These are phyloP conservation scores for Fabriciana adippe DNA, from an alignment of 2,888 invertebrate genomes.

Conservation along the genomic window DNA sequence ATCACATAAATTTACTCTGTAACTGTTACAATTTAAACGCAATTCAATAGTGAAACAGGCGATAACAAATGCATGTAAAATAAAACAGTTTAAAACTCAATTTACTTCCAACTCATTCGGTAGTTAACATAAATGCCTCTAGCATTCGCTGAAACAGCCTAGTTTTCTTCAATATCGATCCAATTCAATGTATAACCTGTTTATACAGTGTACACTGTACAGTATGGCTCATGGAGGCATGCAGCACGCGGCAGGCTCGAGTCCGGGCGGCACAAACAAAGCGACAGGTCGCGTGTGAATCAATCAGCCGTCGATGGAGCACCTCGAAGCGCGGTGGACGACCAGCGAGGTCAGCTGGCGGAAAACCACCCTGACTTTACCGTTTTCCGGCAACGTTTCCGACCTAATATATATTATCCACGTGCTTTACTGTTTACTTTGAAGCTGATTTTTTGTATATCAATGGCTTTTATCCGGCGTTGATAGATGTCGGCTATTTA, in stretches of 20 bases:
- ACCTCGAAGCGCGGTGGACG: slow-evolving; percentile 5
- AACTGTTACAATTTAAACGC: no score
- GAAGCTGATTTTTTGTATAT: slow-evolving; percentile 3
- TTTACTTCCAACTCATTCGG: no score
- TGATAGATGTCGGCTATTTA: not conserved
- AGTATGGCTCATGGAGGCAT: not conserved
- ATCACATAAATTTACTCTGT: no score
- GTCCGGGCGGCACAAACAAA: slow-evolving; percentile 6
- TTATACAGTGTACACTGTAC: not conserved
- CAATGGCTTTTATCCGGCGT: not conserved
- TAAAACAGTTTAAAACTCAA: no score
- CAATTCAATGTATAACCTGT: not conserved
- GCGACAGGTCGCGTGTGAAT: slow-evolving; percentile 36
- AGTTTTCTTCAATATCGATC: slow-evolving; percentile 12
- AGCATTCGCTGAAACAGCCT: not conserved
- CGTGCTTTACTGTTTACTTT: not conserved
- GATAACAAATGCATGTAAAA: no score
- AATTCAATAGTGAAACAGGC: no score
- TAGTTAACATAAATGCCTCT: no score
- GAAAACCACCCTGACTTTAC: slow-evolving; percentile 6
- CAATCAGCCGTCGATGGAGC: slow-evolving; percentile 38
- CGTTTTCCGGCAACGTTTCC: not conserved
- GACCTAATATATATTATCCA: not conserved
- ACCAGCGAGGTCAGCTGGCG: not conserved
- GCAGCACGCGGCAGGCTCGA: not conserved